Conservation (phyloP, 2,797 vertebrate genomes). For the Octomys mimax region DNA sequence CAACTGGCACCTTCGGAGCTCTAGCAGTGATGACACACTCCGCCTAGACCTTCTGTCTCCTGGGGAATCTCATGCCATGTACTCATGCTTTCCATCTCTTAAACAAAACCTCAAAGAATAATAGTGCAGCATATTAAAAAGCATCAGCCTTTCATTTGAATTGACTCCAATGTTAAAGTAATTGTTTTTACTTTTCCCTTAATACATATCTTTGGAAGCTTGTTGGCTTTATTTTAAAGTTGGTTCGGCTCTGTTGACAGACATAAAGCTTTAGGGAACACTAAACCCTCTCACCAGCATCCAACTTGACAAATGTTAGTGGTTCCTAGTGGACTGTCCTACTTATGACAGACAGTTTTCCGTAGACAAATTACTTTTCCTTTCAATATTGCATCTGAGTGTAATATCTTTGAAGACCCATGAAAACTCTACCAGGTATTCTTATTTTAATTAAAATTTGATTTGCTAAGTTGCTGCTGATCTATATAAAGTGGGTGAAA, state of each 20-base stretch:
- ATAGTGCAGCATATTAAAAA: not conserved
- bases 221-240: not conserved
- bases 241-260: not conserved
- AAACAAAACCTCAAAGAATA: not conserved
- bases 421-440: constrained; percentile 37
- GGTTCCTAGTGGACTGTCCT: not conserved
- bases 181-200: constrained; percentile 11
- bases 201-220: not conserved
- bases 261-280: constrained; percentile 12
- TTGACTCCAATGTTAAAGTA: not conserved
- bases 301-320: not conserved
- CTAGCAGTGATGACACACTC: fast-evolving
- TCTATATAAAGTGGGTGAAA: constrained; percentile 15
- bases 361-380: constrained; percentile 6
- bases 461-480: not conserved
- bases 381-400: not conserved
- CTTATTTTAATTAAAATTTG: constrained; percentile 59
- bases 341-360: constrained; percentile 42
- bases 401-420: constrained; percentile 26
- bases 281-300: not conserved
- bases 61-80: not conserved
- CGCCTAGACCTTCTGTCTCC: not conserved
- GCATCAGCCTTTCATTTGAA: not conserved
- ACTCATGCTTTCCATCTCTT: not conserved
- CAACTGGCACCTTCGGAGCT: fast-evolving